Conservation (phyloP, 1,140 invertebrate species). For the Ceratosolen solmsi region DNA sequence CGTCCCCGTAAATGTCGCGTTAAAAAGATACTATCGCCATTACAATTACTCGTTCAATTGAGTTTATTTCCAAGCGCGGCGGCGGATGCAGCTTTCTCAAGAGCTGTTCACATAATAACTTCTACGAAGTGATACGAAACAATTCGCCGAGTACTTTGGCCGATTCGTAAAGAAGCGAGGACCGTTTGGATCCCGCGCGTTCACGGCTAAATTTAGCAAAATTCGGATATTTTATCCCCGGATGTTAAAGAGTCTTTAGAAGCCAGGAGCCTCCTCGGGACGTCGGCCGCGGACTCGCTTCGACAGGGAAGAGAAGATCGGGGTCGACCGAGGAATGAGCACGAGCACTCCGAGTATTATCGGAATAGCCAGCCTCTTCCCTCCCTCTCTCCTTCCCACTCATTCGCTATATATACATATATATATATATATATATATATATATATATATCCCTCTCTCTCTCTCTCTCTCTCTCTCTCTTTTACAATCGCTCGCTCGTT, state of each 20-base stretch:
- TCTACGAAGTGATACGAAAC: not conserved
- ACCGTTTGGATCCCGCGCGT: not conserved
- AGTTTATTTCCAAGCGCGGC: not conserved
- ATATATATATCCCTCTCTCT: no score
- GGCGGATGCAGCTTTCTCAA: not conserved
- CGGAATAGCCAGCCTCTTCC: not conserved
- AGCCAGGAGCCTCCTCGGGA: not conserved
- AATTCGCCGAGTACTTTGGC: not conserved
- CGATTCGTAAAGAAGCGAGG: not conserved
- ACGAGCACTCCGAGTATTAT: not conserved
- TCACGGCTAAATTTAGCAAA: no score
- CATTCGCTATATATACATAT: conserved; percentile 7
- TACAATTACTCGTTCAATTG: conserved; percentile 6
- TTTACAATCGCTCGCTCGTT: conserved; percentile 26
- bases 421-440: no score
- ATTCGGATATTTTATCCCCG: not conserved
- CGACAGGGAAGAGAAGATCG: not conserved
- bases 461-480: conserved; percentile 38
- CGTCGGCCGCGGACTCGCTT: not conserved
- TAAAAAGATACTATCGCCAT: not conserved
- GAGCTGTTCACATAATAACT: not conserved
- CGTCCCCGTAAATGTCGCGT: not conserved
- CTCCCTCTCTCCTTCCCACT: conserved; percentile 17
- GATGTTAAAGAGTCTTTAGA: not conserved
- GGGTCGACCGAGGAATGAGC: conserved; percentile 31